Percentiles rank a stretch among this genome's conserved stretches.
Conservation (phyloP, 2,113 vertebrate genomes). For the Acanthochromis polyacanthus region DNA sequence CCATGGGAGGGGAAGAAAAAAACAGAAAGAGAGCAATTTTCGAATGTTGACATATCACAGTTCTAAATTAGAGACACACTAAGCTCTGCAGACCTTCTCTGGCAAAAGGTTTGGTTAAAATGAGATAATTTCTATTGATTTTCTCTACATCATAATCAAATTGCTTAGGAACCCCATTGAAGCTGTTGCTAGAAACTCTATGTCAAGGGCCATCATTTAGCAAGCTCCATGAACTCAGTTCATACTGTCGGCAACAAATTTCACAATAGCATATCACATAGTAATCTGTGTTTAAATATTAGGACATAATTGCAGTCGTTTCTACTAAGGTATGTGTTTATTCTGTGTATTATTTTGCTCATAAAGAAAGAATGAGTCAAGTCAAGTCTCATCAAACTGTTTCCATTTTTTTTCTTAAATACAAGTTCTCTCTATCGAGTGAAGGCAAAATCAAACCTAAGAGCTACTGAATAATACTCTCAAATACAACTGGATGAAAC, state of each 20-base stretch:
- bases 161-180: neutral
- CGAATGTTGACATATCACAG: constrained; percentile 8
- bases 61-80: neutral
- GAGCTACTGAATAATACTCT: neutral
- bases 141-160: neutral
- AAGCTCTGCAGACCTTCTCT: neutral
- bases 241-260: neutral
- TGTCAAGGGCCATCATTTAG: neutral
- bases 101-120: constrained; percentile 7
- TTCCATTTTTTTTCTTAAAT: neutral
- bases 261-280: neutral
- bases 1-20: neutral
- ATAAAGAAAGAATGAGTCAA: neutral
- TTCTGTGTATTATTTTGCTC: neutral
- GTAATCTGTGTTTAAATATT: neutral
- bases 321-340: neutral
- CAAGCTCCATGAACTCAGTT: neutral
- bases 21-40: neutral
- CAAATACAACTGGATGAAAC: neutral
- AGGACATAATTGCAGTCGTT: neutral
- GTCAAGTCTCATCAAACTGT: neutral
- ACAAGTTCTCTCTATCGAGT: neutral
- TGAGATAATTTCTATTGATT: neutral
- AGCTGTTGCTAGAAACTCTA: neutral
- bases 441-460: constrained; percentile 1